A percentile compares a stretch with the other conserved stretches of the same genome.
Conservation (phyloP, 2,888 invertebrate genomes). For the Lepidochitona cinerea region DNA sequence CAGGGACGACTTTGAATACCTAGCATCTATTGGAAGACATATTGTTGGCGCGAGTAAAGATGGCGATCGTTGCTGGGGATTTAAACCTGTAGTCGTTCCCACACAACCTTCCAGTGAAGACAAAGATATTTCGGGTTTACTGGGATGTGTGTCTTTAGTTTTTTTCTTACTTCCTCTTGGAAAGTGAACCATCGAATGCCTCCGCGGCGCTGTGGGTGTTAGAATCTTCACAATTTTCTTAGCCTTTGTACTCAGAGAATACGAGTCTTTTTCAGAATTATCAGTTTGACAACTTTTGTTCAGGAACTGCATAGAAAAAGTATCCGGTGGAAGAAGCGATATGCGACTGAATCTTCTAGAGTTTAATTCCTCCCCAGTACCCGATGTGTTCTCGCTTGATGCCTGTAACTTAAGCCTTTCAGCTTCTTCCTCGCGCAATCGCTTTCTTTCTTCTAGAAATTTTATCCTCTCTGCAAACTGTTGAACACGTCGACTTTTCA, state of each 20-base stretch:
- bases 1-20: neutral
- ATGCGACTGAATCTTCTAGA: neutral
- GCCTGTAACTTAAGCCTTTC: too few species aligned
- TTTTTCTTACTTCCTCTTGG: neutral
- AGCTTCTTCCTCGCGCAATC: neutral
- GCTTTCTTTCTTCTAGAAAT: slow-evolving; percentile 2
- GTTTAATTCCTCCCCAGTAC: neutral
- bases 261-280: neutral
- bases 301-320: neutral
- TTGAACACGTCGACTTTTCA: slow-evolving; percentile 33
- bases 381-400: too few species aligned
- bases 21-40: neutral
- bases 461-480: slow-evolving; percentile 23
- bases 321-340: neutral
- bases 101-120: too few species aligned
- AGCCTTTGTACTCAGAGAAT: neutral
- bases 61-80: neutral
- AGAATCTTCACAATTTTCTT: neutral
- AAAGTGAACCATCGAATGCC: neutral
- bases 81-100: too few species aligned
- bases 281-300: neutral
- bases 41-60: neutral
- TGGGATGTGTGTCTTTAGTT: neutral
- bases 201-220: neutral
- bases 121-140: too few species aligned